Conservation (phyloP, 2,113 vertebrate genomes). For the Galeopterus variegatus region DNA sequence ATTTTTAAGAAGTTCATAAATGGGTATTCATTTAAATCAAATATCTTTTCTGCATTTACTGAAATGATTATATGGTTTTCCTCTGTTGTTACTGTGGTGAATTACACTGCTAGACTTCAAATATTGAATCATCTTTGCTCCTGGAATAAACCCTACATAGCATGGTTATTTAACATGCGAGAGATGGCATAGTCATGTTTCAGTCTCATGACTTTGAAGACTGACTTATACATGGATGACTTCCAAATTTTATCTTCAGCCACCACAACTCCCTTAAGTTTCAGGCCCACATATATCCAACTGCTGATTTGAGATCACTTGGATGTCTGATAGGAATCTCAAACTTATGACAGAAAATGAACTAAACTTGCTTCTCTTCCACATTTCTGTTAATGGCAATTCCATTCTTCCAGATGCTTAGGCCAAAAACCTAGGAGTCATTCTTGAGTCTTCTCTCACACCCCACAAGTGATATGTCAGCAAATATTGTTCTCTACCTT, state of each 20-base stretch:
- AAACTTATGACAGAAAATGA: neutral
- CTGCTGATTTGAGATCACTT: neutral
- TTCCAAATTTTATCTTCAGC: constrained; percentile 26
- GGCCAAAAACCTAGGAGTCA: neutral
- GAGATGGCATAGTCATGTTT: neutral
- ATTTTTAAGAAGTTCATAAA: neutral
- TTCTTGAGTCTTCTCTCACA: neutral
- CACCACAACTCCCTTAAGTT: neutral
- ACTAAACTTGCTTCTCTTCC: neutral
- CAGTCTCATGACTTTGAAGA: constrained; percentile 4
- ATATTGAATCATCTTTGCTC: neutral
- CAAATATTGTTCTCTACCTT: neutral
- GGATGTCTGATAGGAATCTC: neutral
- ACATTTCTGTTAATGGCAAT: neutral
- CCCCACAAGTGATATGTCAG: neutral
- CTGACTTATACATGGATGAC: neutral
- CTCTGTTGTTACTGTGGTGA: neutral
- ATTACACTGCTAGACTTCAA: neutral
- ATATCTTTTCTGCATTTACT: constrained; percentile 14
- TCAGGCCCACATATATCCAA: neutral
- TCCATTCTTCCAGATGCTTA: neutral
- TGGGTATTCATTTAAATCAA: neutral
- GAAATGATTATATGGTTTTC: neutral
- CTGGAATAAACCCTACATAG: neutral
- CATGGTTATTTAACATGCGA: neutral